Evolutionary conservation across 2,888 invertebrate species (phyloP).

Genomic region (Acanthacorydalis orientalis): DNA sequence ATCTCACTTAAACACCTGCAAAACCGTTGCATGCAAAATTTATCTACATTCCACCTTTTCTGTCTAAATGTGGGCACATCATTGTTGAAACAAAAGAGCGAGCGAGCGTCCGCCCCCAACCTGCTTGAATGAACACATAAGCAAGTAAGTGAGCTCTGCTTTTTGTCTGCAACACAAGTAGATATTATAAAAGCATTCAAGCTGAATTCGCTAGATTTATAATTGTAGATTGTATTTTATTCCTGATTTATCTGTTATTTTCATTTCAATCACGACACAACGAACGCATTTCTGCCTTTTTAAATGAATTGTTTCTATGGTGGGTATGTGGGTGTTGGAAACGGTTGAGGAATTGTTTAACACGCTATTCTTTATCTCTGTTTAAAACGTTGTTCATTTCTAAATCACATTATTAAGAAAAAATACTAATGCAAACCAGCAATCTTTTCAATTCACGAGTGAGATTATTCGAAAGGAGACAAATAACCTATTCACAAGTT

Average conservation of each 20-base stretch:
- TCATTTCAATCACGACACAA: constrained; percentile 15
- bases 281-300: constrained; percentile 14
- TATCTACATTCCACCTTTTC: too few relatives aligned
- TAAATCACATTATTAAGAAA: too few relatives aligned
- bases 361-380: too few relatives aligned
- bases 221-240: constrained; percentile 21
- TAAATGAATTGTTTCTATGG: not conserved
- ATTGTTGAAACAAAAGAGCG: not conserved
- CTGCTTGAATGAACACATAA: not conserved
- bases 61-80: not conserved
- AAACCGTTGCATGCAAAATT: too few relatives aligned
- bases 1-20: too few relatives aligned
- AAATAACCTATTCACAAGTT: too few relatives aligned
- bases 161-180: constrained; percentile 8
- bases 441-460: too few relatives aligned
- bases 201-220: constrained; percentile 20
- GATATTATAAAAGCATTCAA: constrained; percentile 19
- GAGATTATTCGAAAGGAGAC: too few relatives aligned
- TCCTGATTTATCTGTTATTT: constrained; percentile 21
- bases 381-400: too few relatives aligned
- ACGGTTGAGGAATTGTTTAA: too few relatives aligned
- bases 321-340: too few relatives aligned
- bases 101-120: not conserved
- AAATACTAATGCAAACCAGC: too few relatives aligned
- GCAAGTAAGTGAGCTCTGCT: not conserved